Conservation (phyloP, 1,140 invertebrate species). For the Mizuhopecten yessoensis region DNA sequence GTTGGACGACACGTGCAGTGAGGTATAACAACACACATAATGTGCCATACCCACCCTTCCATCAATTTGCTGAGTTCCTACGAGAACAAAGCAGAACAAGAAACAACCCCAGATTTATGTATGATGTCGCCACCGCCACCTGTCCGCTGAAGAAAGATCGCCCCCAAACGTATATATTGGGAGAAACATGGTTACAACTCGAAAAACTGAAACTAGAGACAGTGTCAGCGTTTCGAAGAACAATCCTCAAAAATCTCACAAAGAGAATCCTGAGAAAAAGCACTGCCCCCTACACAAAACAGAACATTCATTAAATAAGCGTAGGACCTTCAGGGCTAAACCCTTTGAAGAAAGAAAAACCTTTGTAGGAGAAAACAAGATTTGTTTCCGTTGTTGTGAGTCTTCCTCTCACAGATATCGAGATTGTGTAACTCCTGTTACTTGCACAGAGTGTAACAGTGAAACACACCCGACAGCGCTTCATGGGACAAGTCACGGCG, state of each 20-base stretch:
- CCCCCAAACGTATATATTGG: slow-evolving; percentile 30
- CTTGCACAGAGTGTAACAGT: too few relatives aligned
- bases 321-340: slow-evolving; percentile 7
- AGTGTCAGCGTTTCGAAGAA: too few relatives aligned
- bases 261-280: neutral
- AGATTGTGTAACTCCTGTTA: too few relatives aligned
- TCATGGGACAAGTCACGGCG: too few relatives aligned
- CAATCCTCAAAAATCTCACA: too few relatives aligned
- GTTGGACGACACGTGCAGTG: neutral
- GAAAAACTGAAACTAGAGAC: too few relatives aligned
- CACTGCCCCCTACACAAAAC: neutral
- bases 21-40: neutral
- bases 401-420: too few relatives aligned
- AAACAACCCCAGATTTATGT: neutral
- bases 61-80: neutral
- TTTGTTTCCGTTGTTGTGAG: too few relatives aligned
- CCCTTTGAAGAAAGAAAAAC: neutral
- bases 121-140: too few relatives aligned
- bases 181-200: neutral
- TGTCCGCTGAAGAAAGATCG: neutral
- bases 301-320: slow-evolving; percentile 42
- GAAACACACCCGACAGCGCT: too few relatives aligned
- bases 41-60: neutral
- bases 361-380: too few relatives aligned
- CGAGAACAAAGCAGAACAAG: too few relatives aligned